Percentiles rank a stretch among this genome's conserved stretches.
Evolutionary conservation across 2,888 invertebrate species (phyloP).

Genomic region (Capitulum mitella): DNA sequence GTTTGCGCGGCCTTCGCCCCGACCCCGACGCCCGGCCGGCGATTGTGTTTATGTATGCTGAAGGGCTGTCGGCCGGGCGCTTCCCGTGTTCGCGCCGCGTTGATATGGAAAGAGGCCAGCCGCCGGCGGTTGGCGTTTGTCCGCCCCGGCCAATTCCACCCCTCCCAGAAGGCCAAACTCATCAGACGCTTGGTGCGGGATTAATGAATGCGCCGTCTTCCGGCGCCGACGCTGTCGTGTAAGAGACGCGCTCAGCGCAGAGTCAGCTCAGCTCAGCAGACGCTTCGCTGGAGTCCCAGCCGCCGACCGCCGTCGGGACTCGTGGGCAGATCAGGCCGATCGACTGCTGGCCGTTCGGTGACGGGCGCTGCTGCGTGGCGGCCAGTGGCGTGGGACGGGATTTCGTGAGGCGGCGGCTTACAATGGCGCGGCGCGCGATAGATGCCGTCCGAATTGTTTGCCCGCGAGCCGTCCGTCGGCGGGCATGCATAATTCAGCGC

Average conservation of each 20-base stretch:
- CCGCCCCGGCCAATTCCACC: not conserved
- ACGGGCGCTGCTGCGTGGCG: no score
- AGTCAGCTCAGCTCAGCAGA: not conserved
- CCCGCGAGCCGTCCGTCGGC: not conserved
- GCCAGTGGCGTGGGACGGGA: not conserved
- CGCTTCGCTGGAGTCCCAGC: not conserved
- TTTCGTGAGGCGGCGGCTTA: not conserved
- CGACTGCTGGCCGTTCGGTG: not conserved
- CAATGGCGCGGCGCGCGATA: not conserved
- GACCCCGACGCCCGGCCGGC: not conserved
- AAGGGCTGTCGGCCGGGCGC: not conserved
- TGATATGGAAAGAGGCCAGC: not conserved
- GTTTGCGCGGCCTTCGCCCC: no score
- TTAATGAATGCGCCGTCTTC: not conserved
- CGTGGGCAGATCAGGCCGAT: no score
- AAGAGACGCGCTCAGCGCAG: not conserved
- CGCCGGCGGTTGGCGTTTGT: not conserved
- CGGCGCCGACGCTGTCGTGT: not conserved
- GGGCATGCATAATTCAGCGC: not conserved
- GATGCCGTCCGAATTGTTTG: not conserved
- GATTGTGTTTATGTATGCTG: not conserved
- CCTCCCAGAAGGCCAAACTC: not conserved
- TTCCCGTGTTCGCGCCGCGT: not conserved
- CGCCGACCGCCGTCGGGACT: no score
- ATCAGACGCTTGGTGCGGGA: not conserved